Evolutionary conservation across 2,113 vertebrate genomes (phyloP).

Genomic region (Hipposideros armiger): DNA sequence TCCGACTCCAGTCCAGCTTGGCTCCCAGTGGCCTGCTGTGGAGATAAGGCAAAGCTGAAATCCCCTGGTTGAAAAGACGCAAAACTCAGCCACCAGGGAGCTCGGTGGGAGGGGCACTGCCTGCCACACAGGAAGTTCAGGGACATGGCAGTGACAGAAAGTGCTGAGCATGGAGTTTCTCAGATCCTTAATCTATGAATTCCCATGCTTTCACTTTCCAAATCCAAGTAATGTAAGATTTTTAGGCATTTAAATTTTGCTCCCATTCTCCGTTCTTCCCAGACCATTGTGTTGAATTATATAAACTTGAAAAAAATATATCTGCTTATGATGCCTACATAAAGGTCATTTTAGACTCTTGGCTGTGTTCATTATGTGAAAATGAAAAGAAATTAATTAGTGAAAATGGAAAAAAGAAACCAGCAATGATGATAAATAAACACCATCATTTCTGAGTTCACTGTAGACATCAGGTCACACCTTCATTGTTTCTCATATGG

Average conservation of each 20-base stretch:
- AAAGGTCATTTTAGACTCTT: not conserved
- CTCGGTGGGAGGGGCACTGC: constrained; percentile 65
- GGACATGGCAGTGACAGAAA: constrained; percentile 75
- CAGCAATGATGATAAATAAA: not conserved
- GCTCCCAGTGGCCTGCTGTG: not conserved
- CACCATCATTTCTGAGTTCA: not conserved
- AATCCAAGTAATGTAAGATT: not conserved
- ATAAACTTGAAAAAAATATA: not conserved
- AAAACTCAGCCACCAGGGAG: accelerated
- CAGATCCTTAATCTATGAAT: constrained; percentile 54
- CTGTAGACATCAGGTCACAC: not conserved
- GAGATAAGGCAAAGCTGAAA: not conserved
- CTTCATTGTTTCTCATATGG: not conserved
- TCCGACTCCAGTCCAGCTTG: not conserved
- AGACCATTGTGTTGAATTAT: not conserved
- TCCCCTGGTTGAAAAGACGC: not conserved
- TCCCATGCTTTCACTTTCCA: not conserved
- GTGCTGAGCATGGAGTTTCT: constrained; percentile 79
- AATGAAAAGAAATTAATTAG: not conserved
- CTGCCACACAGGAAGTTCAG: constrained; percentile 81
- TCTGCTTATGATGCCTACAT: not conserved
- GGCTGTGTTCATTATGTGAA: not conserved
- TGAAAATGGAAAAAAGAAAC: not conserved
- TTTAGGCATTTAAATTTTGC: not conserved
- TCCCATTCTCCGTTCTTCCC: not conserved